Percentiles rank a stretch among this genome's conserved stretches.
These are phyloP conservation scores for Thyatira batis DNA, from an alignment of 2,888 invertebrate genomes.

Conservation along the genomic window DNA sequence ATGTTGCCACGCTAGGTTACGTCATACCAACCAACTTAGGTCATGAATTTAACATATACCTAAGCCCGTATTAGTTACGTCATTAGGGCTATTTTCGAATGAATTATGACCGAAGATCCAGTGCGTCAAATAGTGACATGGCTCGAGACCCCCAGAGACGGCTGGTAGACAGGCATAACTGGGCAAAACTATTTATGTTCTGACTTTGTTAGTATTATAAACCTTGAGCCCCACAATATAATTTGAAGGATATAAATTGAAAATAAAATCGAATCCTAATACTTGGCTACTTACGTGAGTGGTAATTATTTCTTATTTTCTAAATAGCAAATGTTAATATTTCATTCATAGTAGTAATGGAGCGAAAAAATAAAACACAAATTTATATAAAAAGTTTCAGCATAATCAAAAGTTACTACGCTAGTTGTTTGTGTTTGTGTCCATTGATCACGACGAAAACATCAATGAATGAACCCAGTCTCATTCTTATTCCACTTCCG, in stretches of 20 bases:
- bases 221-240: too few relatives aligned
- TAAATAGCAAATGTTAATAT: too few relatives aligned
- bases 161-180: too few relatives aligned
- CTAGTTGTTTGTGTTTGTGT: conserved; percentile 16
- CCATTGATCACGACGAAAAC: conserved; percentile 59
- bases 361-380: neutral
- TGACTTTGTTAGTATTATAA: too few relatives aligned
- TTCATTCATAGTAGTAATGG: too few relatives aligned
- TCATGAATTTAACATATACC: neutral
- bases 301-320: too few relatives aligned
- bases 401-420: neutral
- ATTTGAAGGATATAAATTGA: too few relatives aligned
- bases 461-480: conserved; percentile 67
- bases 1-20: conserved; percentile 37
- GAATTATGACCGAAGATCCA: neutral
- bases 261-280: too few relatives aligned
- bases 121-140: neutral
- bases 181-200: too few relatives aligned
- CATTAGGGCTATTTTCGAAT: neutral
- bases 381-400: too few relatives aligned
- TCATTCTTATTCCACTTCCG: conserved; percentile 69
- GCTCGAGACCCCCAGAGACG: neutral
- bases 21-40: conserved; percentile 24
- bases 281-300: too few relatives aligned
- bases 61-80: neutral